phyloP scores from a whole-genome alignment of 2,113 vertebrate genomes.

The Nasalis larvatus region DNA sequence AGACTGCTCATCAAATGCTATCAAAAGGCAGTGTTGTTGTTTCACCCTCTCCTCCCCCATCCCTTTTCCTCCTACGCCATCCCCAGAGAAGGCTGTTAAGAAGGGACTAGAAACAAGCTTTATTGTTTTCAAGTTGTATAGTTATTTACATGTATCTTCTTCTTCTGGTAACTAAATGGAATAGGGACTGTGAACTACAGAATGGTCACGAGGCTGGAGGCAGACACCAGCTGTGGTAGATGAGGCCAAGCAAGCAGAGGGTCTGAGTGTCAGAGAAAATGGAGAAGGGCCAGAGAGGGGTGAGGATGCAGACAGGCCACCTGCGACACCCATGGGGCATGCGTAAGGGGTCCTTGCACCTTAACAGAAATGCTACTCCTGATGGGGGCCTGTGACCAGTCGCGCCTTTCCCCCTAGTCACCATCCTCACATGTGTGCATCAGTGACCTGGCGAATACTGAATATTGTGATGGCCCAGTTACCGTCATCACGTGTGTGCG shows the following conservation, averaged over 20 bases:
- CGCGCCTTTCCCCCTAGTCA: background rate
- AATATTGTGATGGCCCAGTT: too few relatives aligned
- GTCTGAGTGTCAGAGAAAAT: background rate
- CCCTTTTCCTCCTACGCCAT: background rate
- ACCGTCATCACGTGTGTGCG: too few relatives aligned
- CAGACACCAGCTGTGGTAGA: background rate
- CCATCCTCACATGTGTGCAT: background rate
- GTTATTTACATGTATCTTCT: background rate
- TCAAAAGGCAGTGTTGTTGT: background rate
- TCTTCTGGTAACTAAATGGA: background rate
- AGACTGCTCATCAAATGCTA: background rate
- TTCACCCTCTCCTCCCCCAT: background rate
- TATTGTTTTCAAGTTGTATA: background rate
- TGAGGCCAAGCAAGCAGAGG: background rate
- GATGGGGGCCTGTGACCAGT: background rate
- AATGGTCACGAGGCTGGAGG: background rate
- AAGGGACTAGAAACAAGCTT: background rate
- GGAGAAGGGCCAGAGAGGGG: background rate
- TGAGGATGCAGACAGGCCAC: background rate
- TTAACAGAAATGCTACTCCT: background rate
- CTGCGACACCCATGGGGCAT: background rate
- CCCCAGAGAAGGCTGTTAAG: background rate
- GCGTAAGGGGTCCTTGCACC: background rate
- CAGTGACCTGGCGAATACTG: background rate
- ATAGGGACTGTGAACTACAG: background rate